Evolutionary conservation across 2,888 invertebrate genomes (phyloP), one percentile per base, ranked within the genome.

Genomic region (Habroteleia sp.): DNA sequence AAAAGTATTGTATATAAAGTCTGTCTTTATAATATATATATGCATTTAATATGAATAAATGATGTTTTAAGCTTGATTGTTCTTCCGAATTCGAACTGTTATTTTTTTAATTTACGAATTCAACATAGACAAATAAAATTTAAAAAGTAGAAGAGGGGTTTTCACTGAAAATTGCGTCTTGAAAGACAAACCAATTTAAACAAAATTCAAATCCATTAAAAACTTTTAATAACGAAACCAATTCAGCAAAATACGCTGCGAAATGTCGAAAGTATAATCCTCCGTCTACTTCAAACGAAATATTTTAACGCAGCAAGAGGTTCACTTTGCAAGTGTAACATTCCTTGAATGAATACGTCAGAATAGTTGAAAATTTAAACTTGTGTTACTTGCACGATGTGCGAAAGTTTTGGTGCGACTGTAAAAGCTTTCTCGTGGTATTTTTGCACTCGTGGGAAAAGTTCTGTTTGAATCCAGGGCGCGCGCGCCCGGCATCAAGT

Each of bases 381-480:
- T 48, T 60, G 5, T 10, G 48, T 48, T 62, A 39, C 63, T 63
- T 63, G 50, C 62, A 37, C 63, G 31, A 23, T 33, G 39, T 10
- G 23, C 50, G 41, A 63, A 63, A 63, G 31, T 63, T 63, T 50
- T 11, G 5, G 29, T 42, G 39, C 39, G 16, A 39, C 48, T 62
- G 62, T 65, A 35, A 65, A 65, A 65, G 65, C 54, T 65, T 65
- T 35, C 46, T 37, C 65, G 52, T 35, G 52, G 44, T 66, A 66
- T 66, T 66, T 66, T 56, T 66, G 66, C 35, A 14, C 54, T 46
- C 54, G 65, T 54, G 65, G 65, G 65, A 65, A 65, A 65, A 65
- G 65, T 54, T 54, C 44, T 23, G 39, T 23, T 10, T 39, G 50
- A 48, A 50, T 31, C 20, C 65, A 29, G 65, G 44, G 14, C 66